phyloP scores from a whole-genome alignment of 2,113 vertebrate genomes.

The Psilopsiagon aurifrons region DNA sequence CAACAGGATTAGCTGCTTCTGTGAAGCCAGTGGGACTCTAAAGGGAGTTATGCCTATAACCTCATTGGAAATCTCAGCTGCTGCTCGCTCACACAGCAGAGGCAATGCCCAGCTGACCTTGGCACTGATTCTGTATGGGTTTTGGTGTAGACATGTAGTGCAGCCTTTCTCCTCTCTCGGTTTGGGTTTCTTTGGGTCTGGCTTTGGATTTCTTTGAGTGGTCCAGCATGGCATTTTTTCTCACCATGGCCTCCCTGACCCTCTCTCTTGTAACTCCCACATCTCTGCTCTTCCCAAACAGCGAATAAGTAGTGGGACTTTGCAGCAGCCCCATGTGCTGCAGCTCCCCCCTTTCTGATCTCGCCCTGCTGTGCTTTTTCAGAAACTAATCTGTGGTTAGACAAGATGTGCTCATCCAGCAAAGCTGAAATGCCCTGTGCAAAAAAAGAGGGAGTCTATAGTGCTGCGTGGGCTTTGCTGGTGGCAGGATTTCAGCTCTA shows the following conservation, averaged over 20 bases:
- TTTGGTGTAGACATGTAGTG: neutral
- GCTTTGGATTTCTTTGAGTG: neutral
- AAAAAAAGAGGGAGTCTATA: neutral
- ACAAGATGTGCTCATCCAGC: rapidly evolving
- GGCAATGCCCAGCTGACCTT: rapidly evolving
- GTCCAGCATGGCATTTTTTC: neutral
- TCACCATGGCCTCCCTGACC: rapidly evolving
- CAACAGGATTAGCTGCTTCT: neutral
- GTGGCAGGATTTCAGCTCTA: neutral
- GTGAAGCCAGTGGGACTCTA: rapidly evolving
- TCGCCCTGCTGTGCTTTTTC: rapidly evolving
- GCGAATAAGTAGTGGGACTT: neutral
- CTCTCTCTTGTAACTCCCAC: neutral
- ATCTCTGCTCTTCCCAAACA: neutral
- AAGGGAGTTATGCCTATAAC: neutral
- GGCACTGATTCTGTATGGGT: rapidly evolving
- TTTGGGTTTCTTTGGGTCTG: neutral
- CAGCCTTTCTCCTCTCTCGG: neutral
- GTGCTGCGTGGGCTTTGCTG: rapidly evolving
- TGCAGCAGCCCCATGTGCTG: neutral
- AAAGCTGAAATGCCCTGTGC: neutral
- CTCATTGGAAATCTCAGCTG: neutral
- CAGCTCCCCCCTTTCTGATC: neutral
- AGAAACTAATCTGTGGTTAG: neutral
- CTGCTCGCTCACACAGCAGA: neutral